These are phyloP conservation scores for Pseudopleuronectes americanus DNA, from an alignment of 2,797 vertebrate genomes.

Conservation along the genomic window DNA sequence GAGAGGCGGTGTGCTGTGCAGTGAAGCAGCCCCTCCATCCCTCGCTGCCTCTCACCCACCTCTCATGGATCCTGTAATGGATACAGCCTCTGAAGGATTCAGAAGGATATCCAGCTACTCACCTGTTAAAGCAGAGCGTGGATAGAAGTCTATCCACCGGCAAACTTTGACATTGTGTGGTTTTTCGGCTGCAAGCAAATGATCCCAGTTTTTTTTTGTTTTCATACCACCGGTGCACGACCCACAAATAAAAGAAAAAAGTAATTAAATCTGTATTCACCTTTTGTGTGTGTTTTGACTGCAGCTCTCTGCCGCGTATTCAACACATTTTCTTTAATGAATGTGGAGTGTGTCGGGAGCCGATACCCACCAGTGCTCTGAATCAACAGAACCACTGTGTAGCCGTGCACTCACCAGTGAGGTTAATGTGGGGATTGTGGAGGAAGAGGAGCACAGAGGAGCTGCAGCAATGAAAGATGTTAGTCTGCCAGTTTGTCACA, in stretches of 20 bases:
- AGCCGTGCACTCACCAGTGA: constrained; percentile 60
- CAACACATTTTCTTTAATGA: constrained; percentile 56
- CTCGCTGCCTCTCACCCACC: constrained; percentile 66
- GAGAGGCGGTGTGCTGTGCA: constrained; percentile 68
- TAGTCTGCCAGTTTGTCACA: constrained; percentile 81
- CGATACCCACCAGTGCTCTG: constrained; percentile 59
- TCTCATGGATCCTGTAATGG: constrained; percentile 75
- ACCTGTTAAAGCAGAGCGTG: constrained; percentile 68
- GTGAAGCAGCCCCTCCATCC: constrained; percentile 63
- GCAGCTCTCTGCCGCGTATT: constrained; percentile 46
- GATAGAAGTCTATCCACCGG: constrained; percentile 31
- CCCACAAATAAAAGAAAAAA: constrained; percentile 29
- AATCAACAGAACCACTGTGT: constrained; percentile 64
- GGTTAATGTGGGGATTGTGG: constrained; percentile 72
- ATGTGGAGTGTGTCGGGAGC: constrained; percentile 43
- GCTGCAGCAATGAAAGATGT: constrained; percentile 75
- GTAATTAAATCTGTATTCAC: constrained; percentile 66
- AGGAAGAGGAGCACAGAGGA: constrained; percentile 61
- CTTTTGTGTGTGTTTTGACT: constrained; percentile 53
- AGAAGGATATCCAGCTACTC: constrained; percentile 56
- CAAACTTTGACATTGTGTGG: constrained; percentile 49
- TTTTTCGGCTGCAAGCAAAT: constrained; percentile 33
- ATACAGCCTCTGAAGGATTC: constrained; percentile 73
- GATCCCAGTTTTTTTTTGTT: constrained; percentile 25
- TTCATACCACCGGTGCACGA: background rate